Base-by-base conservation (phyloP, 2,113 vertebrate species). In the Megaleporinus macrocephalus region DNA sequence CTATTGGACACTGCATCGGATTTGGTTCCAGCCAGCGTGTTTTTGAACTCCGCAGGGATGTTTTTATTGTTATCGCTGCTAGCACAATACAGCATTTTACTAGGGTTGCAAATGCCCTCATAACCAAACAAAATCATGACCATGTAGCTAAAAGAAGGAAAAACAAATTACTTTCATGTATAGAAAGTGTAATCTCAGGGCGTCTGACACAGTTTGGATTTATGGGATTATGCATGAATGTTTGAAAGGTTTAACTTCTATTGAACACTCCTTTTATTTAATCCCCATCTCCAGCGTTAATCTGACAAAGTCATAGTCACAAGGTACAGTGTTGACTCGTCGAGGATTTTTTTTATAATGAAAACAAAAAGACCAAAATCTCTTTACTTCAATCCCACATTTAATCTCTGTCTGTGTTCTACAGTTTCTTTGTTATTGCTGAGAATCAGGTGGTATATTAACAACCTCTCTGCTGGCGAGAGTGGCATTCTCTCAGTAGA, bases 381-480 rank as follows among this genome's bases (percentile, higher is more conserved):
- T 76, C 73, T 83, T 85, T 82, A 83, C 76, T 75, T 33, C 76
- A 70, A 77, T 76, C 76, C 73, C 24, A 27, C 24, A 27, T 76
- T 70, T 81, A 81, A 85, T 85, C 83, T 73, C 63, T 29, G 53
- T 47, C 73, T 27, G 69, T 55, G 75, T 29, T 44, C 68, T 72
- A 47, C 71, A 29, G 41, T 78, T 78, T 78, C 22, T 65, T 62
- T 73, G 57, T 78, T 86, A 59, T 82, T 83, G 69, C 63, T 81
- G 90, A 59, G 83, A 89, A 69, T 3, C 87, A 91, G 90, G 90
- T 91, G 88, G 84, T 81, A 86, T 88, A 90, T 86, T 84, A 75
- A 85, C 85, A 83, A 82, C 86, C 86, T 75, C 88, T 83, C 78
- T 78, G 53, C 80, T 49, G 79, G 62, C 88, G 55, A 57, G 24